Evolutionary conservation across 2,797 vertebrate genomes (phyloP).

Genomic region (Sebastes taczanowskii): DNA sequence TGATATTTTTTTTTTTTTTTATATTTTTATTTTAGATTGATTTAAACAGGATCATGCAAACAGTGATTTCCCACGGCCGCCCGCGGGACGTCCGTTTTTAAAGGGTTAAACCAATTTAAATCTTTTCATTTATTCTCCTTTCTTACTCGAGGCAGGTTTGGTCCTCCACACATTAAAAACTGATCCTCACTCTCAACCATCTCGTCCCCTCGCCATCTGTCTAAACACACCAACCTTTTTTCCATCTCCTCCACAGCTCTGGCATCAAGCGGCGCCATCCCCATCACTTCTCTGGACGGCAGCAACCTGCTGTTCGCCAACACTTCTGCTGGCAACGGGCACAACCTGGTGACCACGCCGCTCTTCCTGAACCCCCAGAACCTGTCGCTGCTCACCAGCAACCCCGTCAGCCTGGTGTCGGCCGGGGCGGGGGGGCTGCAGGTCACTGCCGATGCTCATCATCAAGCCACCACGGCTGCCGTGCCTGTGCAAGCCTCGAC

Average conservation of each 20-base stretch:
- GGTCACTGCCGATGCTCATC: slow-evolving; percentile 89
- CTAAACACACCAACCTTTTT: not conserved
- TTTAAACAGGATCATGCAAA: too few relatives aligned
- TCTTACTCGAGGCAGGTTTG: not conserved
- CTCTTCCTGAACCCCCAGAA: slow-evolving; percentile 98
- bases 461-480: slow-evolving; percentile 89
- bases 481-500: slow-evolving; percentile 88
- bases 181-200: not conserved
- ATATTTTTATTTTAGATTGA: too few relatives aligned
- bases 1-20: too few relatives aligned
- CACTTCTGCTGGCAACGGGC: slow-evolving; percentile 84
- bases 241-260: slow-evolving; percentile 83
- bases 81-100: too few relatives aligned
- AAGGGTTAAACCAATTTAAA: not conserved
- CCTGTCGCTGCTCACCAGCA: slow-evolving; percentile 98
- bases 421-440: slow-evolving; percentile 91
- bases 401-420: slow-evolving; percentile 97
- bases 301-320: slow-evolving; percentile 96
- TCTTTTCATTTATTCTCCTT: not conserved
- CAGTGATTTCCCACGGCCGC: too few relatives aligned
- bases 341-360: slow-evolving; percentile 94
- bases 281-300: slow-evolving; percentile 96
- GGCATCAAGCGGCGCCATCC: slow-evolving; percentile 92
- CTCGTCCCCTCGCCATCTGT: not conserved
- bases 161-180: not conserved